phyloP scores from a whole-genome alignment of 2,797 vertebrate genomes.

The Syngnathus acus region DNA sequence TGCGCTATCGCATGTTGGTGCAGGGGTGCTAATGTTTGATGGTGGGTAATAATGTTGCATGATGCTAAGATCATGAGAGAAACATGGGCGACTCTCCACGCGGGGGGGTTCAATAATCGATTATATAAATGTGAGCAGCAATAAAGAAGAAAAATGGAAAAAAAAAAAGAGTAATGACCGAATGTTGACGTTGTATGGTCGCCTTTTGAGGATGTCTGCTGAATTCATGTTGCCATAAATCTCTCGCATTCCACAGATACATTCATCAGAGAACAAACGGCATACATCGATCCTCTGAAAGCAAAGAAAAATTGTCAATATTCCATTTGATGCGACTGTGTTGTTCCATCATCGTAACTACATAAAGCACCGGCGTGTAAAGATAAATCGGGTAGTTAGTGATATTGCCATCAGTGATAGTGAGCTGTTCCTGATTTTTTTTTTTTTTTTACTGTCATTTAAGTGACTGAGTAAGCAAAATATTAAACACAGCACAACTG shows the following conservation, averaged over 20 bases:
- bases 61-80: conserved; percentile 25
- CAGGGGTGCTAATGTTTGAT: neutral
- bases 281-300: neutral
- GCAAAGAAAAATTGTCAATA: conserved; percentile 2
- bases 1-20: neutral
- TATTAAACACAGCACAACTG: too few relatives aligned
- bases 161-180: conserved; percentile 28
- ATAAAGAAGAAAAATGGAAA: conserved; percentile 14
- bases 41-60: conserved; percentile 1
- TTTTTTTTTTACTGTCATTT: neutral
- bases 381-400: neutral
- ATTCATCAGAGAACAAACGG: conserved; percentile 21
- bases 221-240: conserved; percentile 62
- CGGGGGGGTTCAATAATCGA: conserved; percentile 34
- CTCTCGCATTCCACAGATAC: conserved; percentile 16
- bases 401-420: neutral
- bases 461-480: neutral
- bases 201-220: conserved; percentile 58
- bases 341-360: conserved; percentile 4
- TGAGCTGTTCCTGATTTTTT: neutral
- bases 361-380: neutral
- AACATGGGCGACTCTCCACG: conserved; percentile 33
- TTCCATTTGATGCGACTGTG: neutral
- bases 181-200: conserved; percentile 47
- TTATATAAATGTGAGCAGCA: conserved; percentile 24